These are phyloP conservation scores for Syrphus vitripennis DNA, from an alignment of 2,888 invertebrate genomes.

Conservation along the genomic window DNA sequence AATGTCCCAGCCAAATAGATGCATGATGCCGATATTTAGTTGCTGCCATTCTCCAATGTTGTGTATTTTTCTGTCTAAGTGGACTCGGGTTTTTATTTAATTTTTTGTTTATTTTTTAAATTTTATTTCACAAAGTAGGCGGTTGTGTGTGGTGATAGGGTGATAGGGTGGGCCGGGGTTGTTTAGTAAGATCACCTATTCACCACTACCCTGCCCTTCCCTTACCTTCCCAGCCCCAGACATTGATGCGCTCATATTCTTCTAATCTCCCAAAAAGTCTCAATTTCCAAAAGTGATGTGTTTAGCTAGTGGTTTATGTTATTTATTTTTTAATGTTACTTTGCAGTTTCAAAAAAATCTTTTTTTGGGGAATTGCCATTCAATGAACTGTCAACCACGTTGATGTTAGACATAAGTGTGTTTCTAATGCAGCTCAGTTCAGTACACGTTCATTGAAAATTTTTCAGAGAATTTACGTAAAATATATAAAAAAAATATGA, in stretches of 20 bases:
- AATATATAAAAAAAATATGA: slow-evolving; percentile 64
- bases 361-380: slow-evolving; percentile 71
- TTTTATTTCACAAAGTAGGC: slow-evolving; percentile 33
- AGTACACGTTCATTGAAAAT: slow-evolving; percentile 58
- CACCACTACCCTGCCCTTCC: background rate
- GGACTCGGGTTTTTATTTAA: slow-evolving; percentile 23
- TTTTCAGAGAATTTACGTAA: slow-evolving; percentile 66
- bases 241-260: slow-evolving; percentile 43
- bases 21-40: slow-evolving; percentile 54
- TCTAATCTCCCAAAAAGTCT: slow-evolving; percentile 27
- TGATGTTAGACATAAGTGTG: slow-evolving; percentile 69
- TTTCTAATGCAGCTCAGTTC: slow-evolving; percentile 59
- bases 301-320: slow-evolving; percentile 20
- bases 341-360: slow-evolving; percentile 49
- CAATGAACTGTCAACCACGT: slow-evolving; percentile 69
- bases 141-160: too few species aligned
- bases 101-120: slow-evolving; percentile 23
- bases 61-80: slow-evolving; percentile 39
- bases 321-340: slow-evolving; percentile 46
- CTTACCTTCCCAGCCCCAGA: slow-evolving; percentile 27
- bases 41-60: slow-evolving; percentile 23
- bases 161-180: background rate
- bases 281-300: slow-evolving; percentile 63
- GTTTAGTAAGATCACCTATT: background rate
- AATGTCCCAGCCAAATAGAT: slow-evolving; percentile 46